Conservation (phyloP, 2,888 invertebrate species). For the Trilocha varians region DNA sequence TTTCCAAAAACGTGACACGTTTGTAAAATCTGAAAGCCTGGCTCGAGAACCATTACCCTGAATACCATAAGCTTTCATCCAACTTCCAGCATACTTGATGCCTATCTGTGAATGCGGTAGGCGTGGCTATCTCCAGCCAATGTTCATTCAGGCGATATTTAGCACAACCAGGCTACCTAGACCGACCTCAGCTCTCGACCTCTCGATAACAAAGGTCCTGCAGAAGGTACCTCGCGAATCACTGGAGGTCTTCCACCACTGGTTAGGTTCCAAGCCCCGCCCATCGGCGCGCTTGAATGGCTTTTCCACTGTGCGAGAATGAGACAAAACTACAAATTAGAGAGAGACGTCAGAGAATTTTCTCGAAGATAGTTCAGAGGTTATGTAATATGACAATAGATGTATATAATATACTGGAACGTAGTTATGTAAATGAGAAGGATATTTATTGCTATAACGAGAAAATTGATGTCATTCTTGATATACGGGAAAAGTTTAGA, state of each 20-base stretch:
- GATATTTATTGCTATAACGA: slow-evolving; percentile 55
- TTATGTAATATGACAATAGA: slow-evolving; percentile 55
- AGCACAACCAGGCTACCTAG: slow-evolving; percentile 40
- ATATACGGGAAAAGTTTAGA: slow-evolving; percentile 54
- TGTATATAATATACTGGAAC: slow-evolving; percentile 57
- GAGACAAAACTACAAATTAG: slow-evolving; percentile 48
- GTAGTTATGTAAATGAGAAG: slow-evolving; percentile 63
- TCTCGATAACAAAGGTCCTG: slow-evolving; percentile 23
- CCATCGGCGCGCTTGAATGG: slow-evolving; percentile 58
- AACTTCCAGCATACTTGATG: no score
- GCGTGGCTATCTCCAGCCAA: slow-evolving; percentile 69
- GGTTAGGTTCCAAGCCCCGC: slow-evolving; percentile 46
- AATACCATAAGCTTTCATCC: slow-evolving; percentile 60
- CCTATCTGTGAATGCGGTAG: no score
- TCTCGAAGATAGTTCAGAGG: slow-evolving; percentile 67
- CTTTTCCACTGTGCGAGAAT: slow-evolving; percentile 42
- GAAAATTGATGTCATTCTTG: slow-evolving; percentile 51
- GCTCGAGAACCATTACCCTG: slow-evolving; percentile 43
- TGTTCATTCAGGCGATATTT: slow-evolving; percentile 72
- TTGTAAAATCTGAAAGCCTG: slow-evolving; percentile 35
- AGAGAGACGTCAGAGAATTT: slow-evolving; percentile 42
- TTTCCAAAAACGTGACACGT: slow-evolving; percentile 18
- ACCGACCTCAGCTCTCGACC: slow-evolving; percentile 28
- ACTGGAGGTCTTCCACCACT: slow-evolving; percentile 37
- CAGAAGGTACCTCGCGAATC: slow-evolving; percentile 35